phyloP scores from a whole-genome alignment of 2,113 vertebrate species.

The Hippocampus abdominalis region DNA sequence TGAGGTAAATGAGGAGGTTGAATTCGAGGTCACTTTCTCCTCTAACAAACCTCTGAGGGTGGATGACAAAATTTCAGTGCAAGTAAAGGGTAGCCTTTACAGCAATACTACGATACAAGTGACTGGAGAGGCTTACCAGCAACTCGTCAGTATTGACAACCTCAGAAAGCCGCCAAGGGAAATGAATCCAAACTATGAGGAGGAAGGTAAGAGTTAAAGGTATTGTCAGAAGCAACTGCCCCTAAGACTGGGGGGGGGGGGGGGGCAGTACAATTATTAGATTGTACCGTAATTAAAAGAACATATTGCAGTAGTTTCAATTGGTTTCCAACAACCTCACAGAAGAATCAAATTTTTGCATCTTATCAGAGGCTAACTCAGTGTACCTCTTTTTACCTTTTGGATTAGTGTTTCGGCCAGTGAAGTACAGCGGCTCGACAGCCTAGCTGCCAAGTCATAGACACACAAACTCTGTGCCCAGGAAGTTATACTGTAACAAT shows the following conservation, averaged over 20 bases:
- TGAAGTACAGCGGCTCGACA: too few relatives aligned
- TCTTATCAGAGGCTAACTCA: not conserved
- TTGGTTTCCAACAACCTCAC: not conserved
- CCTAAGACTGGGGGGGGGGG: not conserved
- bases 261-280: not conserved
- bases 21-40: conserved; percentile 78
- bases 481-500: not conserved
- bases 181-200: conserved; percentile 14
- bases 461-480: not conserved
- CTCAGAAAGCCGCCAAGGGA: conserved; percentile 53
- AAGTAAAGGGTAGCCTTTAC: conserved; percentile 74
- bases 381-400: too few relatives aligned
- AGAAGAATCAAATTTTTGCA: not conserved
- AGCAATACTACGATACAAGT: conserved; percentile 72
- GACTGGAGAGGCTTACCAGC: conserved; percentile 77
- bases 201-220: conserved; percentile 32
- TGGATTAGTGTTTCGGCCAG: too few relatives aligned
- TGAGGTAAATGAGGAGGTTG: conserved; percentile 53
- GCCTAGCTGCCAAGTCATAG: not conserved
- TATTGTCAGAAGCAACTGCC: not conserved
- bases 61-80: conserved; percentile 67
- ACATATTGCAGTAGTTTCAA: not conserved
- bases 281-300: not conserved
- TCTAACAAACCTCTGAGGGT: conserved; percentile 59
- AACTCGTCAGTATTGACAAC: conserved; percentile 79